Conservation (phyloP, 1,140 invertebrate species). For the Adelges cooleyi region DNA sequence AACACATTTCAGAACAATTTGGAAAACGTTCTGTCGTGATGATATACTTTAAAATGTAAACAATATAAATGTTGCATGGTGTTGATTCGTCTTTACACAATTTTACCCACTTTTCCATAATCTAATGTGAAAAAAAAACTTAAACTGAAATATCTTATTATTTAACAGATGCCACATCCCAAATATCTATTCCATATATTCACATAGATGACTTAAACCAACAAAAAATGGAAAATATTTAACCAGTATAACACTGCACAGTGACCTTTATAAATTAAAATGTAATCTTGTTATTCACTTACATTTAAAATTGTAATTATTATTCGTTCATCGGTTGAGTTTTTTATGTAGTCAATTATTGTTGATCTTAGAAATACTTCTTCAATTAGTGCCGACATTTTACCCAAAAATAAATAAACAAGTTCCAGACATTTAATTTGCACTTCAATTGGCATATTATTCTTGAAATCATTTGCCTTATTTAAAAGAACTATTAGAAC, state of each 20-base stretch:
- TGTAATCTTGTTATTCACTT: too few species aligned
- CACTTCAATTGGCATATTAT: conserved; percentile 17
- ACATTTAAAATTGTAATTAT: conserved; percentile 17
- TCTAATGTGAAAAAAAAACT: conserved; percentile 2
- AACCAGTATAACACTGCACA: too few species aligned
- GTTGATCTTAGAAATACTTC: background rate
- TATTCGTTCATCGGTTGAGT: conserved; percentile 11
- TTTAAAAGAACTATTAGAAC: conserved; percentile 5
- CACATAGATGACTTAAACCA: too few species aligned
- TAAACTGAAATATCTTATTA: too few species aligned
- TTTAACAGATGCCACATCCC: too few species aligned
- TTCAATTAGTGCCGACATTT: background rate
- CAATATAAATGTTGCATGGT: background rate
- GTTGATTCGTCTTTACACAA: conserved; percentile 3
- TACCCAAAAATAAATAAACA: background rate
- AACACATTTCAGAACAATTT: background rate
- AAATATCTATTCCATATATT: too few species aligned
- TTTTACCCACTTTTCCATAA: background rate
- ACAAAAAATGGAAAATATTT: too few species aligned
- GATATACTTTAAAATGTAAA: conserved; percentile 2
- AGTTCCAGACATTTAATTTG: conserved; percentile 21
- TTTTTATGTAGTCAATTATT: background rate
- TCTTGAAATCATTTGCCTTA: conserved; percentile 10
- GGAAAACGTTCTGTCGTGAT: background rate
- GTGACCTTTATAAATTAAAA: too few species aligned